Conservation (phyloP, 1,140 invertebrate species). For the Drosophila obscura region DNA sequence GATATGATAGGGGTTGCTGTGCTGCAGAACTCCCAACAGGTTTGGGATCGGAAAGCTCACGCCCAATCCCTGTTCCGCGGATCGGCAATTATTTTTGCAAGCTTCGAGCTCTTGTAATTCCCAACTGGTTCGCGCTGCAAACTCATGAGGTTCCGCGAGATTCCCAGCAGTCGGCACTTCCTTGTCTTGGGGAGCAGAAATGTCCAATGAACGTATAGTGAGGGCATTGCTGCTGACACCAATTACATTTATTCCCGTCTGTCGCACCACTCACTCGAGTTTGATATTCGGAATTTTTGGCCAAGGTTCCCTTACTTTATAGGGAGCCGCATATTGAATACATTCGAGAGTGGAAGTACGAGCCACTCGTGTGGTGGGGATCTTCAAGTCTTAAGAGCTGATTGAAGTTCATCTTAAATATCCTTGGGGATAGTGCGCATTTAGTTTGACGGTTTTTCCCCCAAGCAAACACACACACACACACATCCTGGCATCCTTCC, state of each 20-base stretch:
- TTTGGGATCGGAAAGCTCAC: not conserved
- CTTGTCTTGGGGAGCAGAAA: constrained; percentile 80
- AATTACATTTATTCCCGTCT: constrained; percentile 71
- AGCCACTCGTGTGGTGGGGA: too few relatives aligned
- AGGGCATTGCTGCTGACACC: constrained; percentile 78
- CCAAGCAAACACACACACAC: too few relatives aligned
- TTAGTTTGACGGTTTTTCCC: too few relatives aligned
- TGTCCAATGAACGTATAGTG: constrained; percentile 78
- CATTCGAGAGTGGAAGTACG: constrained; percentile 15
- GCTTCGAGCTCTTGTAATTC: constrained; percentile 42
- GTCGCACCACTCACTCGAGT: constrained; percentile 18
- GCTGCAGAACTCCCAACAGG: not conserved
- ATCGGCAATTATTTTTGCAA: constrained; percentile 11
- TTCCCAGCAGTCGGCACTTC: constrained; percentile 48
- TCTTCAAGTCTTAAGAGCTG: too few relatives aligned
- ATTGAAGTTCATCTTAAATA: too few relatives aligned
- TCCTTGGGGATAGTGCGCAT: too few relatives aligned
- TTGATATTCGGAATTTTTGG: constrained; percentile 72
- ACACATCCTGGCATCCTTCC: too few relatives aligned
- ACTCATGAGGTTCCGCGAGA: not conserved
- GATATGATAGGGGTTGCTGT: constrained; percentile 15
- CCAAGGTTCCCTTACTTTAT: constrained; percentile 69
- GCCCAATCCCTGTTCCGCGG: not conserved
- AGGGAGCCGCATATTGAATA: constrained; percentile 63
- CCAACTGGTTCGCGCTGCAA: constrained; percentile 39